Evolutionary conservation across 2,888 invertebrate species (phyloP), one percentile per base, ranked within the genome.

Genomic region (Metellina segmentata): DNA sequence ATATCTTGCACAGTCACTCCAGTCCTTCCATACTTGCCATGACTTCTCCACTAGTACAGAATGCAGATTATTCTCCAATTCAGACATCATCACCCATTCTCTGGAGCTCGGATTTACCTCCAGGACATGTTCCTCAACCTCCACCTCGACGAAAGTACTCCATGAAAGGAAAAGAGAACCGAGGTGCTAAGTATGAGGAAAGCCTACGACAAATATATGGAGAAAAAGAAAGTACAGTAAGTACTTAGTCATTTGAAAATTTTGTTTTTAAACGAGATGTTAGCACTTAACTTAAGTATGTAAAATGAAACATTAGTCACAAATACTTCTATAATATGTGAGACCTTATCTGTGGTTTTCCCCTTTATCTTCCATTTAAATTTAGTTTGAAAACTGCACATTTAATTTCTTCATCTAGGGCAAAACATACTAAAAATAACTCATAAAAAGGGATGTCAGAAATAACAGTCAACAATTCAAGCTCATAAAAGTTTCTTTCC

Each of bases 41-140:
- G 90, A 49, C 72, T 20, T 74, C 88, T 49, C 81, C 78, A 34
- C 74, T 19, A 16, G 51, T 20, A 51, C 81, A 70, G 13, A 49
- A 71, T 19, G 69, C 74, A 7, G 88, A 85, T 20, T 19, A 20
- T 52, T 48, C 77, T 6, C 20, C 61, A 6, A 20, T 79, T 7
- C 61, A 75, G 7, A 70, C 34, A 34, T 16, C 91, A 11, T 49
- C 81, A 52, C 81, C 89, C 48, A 78, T 69, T 0, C 69, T 82
- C 16, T 91, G 89, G 86, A 90, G 89, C 53, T 85, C 89, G 9
- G 93, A 93, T n/a, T 52, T 91, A 6, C 93, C 93, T 11, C 91
- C 91, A 20, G 91, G 91, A 8, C 88, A 92, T 49, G 91, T 93
- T 53, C 93, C 93, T 2, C 93, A 92, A 53, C 93, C 93, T 16